Percentiles rank a stretch among this genome's conserved stretches.
Evolutionary conservation across 2,888 invertebrate species (phyloP).

Genomic region (Ecliptopera silaceata): DNA sequence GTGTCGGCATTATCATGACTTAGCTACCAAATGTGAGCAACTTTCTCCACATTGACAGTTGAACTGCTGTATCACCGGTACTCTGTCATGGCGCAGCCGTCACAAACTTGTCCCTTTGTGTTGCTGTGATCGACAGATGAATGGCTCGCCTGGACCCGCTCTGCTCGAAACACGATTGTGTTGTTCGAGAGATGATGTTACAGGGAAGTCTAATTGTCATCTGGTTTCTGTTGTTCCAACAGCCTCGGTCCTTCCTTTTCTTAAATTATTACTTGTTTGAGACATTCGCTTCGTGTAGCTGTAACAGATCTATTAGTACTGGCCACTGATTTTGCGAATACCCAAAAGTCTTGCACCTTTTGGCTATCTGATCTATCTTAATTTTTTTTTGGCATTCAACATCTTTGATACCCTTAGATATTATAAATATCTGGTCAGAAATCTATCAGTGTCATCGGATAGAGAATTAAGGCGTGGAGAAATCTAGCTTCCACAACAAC

Average conservation of each 20-base stretch:
- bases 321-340: no score
- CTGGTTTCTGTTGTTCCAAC: slow-evolving; percentile 6
- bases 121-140: slow-evolving; percentile 62
- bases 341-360: no score
- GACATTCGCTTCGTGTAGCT: background rate
- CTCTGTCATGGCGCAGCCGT: slow-evolving; percentile 23
- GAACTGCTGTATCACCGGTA: slow-evolving; percentile 21
- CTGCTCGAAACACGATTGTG: slow-evolving; percentile 31
- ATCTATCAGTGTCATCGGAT: background rate
- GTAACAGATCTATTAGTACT: no score
- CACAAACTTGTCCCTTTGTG: slow-evolving; percentile 46
- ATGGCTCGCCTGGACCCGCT: slow-evolving; percentile 44
- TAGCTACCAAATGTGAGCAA: background rate
- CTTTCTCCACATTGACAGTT: slow-evolving; percentile 14
- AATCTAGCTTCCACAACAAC: slow-evolving; percentile 30
- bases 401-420: background rate
- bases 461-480: slow-evolving; percentile 15
- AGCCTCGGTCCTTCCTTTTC: background rate
- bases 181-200: slow-evolving; percentile 15
- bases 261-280: background rate
- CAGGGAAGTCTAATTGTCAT: slow-evolving; percentile 25
- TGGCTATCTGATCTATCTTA: no score
- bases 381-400: no score
- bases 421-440: background rate
- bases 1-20: background rate